Evolutionary conservation across 2,113 vertebrate genomes (phyloP), one percentile per base, ranked within the genome.

Genomic region (Lasiurus cinereus): DNA sequence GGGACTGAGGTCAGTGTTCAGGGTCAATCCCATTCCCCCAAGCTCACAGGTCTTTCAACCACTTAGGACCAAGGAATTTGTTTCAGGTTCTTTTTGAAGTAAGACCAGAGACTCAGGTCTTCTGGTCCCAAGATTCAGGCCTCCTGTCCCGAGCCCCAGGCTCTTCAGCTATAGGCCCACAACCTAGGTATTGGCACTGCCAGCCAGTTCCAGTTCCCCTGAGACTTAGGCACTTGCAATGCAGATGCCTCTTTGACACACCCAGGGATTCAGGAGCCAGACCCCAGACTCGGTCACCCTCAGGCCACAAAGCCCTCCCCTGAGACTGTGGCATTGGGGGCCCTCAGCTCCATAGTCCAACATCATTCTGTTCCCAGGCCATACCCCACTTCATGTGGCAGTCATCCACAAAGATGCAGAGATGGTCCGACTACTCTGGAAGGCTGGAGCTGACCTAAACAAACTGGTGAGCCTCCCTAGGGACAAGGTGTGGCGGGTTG

Each of bases 361-460:
- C 15, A 54, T n/a, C 29, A 14, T 64, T 96, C 52, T 88, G 29
- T 92, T 43, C 64, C 4, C 84, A 98, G 98, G 98, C 90, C 97
- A 98, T 70, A 98, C 98, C 11, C 98, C 98, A 0, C 97, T 98
- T 54, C 98, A 98, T 0, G 86, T 98, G 39, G 98, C 98, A 0
- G 92, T 99, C 33, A 97, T 98, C 91, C 98, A 97, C 87, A 98
- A 97, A 83, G 98, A 98, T 3, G 85, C 96, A 9, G 97, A 98
- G 48, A 98, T 98, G 93, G 98, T 99, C 54, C 97, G 33, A 36
- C 97, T 98, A 91, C 97, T 99, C 74, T 48, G 97, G 73, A 93
- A 97, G 0, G 98, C 97, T 0, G 98, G 98, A 43, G 98, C 98
- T 0, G 97, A 98, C 83, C 97, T 98, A 56, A 98, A 99, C 96